phyloP scores from a whole-genome alignment of 2,113 vertebrate genomes.

The Telmatochromis bifrenatus region DNA sequence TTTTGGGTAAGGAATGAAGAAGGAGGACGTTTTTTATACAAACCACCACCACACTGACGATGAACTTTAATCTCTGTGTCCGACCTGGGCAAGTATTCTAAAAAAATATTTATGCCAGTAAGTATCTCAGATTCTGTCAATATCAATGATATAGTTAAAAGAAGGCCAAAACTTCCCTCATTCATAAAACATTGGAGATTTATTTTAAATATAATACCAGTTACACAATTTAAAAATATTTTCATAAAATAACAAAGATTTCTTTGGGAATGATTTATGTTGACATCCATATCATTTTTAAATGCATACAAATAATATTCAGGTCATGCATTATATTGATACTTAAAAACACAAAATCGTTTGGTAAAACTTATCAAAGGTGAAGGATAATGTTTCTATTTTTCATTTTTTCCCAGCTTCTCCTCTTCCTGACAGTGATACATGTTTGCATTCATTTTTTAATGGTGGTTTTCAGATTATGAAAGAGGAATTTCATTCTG shows the following conservation, averaged over 20 bases:
- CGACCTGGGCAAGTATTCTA: neutral
- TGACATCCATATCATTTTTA: neutral
- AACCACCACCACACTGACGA: neutral
- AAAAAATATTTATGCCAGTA: neutral
- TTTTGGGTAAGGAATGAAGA: neutral
- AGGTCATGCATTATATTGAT: neutral
- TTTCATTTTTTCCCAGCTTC: neutral
- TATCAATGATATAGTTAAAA: neutral
- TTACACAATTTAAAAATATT: neutral
- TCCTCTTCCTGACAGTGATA: neutral
- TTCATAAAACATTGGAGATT: neutral
- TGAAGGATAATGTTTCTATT: neutral
- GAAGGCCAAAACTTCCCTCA: neutral
- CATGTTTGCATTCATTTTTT: neutral
- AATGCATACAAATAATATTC: neutral
- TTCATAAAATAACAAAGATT: neutral
- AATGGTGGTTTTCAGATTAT: neutral
- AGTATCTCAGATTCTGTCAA: neutral
- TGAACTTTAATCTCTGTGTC: neutral
- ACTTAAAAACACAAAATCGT: neutral
- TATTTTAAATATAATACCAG: neutral
- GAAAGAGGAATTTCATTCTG: neutral
- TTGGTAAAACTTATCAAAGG: neutral
- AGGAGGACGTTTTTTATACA: neutral
- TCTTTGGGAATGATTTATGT: neutral